These are phyloP conservation scores for Conomelus anceps DNA, from an alignment of 2,888 invertebrate genomes.

Conservation along the genomic window DNA sequence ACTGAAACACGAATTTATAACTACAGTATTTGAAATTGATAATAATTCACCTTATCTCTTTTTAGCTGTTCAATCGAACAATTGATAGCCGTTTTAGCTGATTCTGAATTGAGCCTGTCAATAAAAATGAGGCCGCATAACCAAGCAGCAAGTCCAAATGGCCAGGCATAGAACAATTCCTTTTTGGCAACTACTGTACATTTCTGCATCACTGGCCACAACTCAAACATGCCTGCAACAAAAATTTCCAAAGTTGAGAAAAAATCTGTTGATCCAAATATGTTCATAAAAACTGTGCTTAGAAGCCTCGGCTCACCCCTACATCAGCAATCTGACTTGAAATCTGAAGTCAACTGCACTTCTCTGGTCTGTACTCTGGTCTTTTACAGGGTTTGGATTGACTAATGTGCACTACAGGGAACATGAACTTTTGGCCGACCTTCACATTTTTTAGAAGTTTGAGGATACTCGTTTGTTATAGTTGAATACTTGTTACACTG, in stretches of 20 bases:
- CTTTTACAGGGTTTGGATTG: no score
- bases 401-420: no score
- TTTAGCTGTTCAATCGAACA: slow-evolving; percentile 62
- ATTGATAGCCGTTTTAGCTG: slow-evolving; percentile 66
- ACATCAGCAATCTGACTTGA: no score
- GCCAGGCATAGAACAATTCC: slow-evolving; percentile 76
- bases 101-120: slow-evolving; percentile 72
- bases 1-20: background rate
- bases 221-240: slow-evolving; percentile 44
- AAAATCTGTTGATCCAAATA: background rate
- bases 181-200: slow-evolving; percentile 85
- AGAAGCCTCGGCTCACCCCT: no score
- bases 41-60: slow-evolving; percentile 53
- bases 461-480: no score
- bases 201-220: slow-evolving; percentile 85
- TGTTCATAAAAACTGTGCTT: background rate
- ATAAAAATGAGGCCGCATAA: slow-evolving; percentile 83
- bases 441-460: no score
- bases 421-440: no score
- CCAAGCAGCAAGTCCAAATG: slow-evolving; percentile 84
- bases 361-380: no score
- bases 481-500: no score
- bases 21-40: background rate
- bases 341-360: no score
- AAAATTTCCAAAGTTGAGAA: background rate